Evolutionary conservation across 1,140 invertebrate species (phyloP).

Genomic region (Drosophila ficusphila): DNA sequence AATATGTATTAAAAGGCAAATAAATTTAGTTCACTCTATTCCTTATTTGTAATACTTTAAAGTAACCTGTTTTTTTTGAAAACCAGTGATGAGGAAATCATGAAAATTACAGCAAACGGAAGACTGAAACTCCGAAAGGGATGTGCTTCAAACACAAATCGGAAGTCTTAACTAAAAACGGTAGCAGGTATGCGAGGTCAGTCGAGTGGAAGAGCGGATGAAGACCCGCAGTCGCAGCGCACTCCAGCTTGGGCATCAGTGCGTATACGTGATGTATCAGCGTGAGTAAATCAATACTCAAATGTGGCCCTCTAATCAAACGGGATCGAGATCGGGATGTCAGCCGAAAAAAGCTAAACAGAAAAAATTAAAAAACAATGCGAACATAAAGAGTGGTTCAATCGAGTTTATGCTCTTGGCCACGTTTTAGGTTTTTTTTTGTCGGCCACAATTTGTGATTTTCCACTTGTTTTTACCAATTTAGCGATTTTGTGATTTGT

Average conservation of each 20-base stretch:
- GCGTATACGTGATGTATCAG: slow-evolving; percentile 70
- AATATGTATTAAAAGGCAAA: too few species aligned
- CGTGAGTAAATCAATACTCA: slow-evolving; percentile 67
- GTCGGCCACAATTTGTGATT: slow-evolving; percentile 64
- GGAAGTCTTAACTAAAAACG: slow-evolving; percentile 72
- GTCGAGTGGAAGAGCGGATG: slow-evolving; percentile 53
- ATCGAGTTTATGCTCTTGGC: slow-evolving; percentile 41
- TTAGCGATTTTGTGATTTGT: slow-evolving; percentile 70
- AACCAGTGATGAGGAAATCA: slow-evolving; percentile 47
- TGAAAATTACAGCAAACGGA: slow-evolving; percentile 64
- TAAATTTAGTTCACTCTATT: not conserved
- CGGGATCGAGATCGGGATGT: slow-evolving; percentile 24
- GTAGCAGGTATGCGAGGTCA: slow-evolving; percentile 54
- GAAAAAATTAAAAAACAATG: slow-evolving; percentile 20
- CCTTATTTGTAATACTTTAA: not conserved
- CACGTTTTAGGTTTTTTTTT: slow-evolving; percentile 53
- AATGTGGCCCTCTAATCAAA: slow-evolving; percentile 53
- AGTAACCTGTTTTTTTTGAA: not conserved
- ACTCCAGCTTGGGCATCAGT: slow-evolving; percentile 11
- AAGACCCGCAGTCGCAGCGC: slow-evolving; percentile 15
- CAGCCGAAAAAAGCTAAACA: slow-evolving; percentile 19
- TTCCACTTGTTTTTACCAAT: slow-evolving; percentile 77
- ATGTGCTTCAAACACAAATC: slow-evolving; percentile 48
- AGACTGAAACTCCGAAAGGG: slow-evolving; percentile 52
- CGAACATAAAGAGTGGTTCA: slow-evolving; percentile 3